These are phyloP conservation scores for Motacilla tschutschensis DNA, from an alignment of 2,113 vertebrate genomes.

Conservation along the genomic window DNA sequence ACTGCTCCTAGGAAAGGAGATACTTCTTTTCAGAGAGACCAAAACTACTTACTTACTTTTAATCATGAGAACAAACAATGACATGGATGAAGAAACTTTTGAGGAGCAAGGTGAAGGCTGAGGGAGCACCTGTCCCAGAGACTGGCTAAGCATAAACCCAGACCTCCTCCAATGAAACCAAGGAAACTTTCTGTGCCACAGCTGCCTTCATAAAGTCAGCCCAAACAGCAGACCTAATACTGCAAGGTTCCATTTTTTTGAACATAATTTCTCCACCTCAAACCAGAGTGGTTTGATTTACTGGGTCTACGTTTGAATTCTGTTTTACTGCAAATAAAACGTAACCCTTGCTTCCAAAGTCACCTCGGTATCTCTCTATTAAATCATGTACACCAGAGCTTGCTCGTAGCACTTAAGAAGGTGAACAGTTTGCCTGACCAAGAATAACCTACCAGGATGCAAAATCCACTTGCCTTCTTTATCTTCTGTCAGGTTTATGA, in stretches of 20 bases:
- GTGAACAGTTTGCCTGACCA: slow-evolving; percentile 18
- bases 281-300: background rate
- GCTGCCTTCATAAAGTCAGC: background rate
- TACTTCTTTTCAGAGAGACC: background rate
- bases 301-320: background rate
- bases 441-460: background rate
- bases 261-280: background rate
- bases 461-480: background rate
- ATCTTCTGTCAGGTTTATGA: background rate
- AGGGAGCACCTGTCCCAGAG: background rate
- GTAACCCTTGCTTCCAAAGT: background rate
- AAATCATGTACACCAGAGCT: background rate
- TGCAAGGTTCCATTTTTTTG: background rate
- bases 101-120: background rate
- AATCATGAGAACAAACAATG: background rate
- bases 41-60: background rate
- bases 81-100: background rate
- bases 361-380: background rate
- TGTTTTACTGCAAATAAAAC: background rate
- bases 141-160: background rate
- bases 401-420: background rate
- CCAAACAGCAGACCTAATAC: background rate
- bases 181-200: background rate
- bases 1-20: background rate
- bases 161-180: background rate